Evolutionary conservation across 30 jellyfish, hydroid and myxozoan species (phyloP), one percentile per base, ranked within the genome.

Genomic region (Catostylus mosaicus): DNA sequence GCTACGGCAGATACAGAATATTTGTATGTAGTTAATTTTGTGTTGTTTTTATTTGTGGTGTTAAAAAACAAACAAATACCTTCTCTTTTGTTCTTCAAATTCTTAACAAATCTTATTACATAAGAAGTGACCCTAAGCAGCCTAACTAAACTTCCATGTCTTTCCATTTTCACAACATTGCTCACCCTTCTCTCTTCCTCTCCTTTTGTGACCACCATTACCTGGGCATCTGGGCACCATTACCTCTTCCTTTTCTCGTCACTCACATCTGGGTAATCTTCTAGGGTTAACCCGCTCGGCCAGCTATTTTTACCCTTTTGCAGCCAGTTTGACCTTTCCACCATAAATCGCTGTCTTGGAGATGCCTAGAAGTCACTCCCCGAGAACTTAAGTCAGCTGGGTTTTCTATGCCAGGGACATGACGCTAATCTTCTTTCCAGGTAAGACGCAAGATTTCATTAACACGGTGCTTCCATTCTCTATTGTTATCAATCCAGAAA

Each of bases 401-500:
- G 84, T 81, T 68, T 35, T 67, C 84, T 30, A 45, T 48, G 30
- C 91, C 91, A 34, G 63, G 64, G 20, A 67, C 84, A 67, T 68
- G 91, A 8, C 85, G 77, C 91, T 77, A 81, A 38, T 83, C 74
- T 33, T 75, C 82, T 68, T 84, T 73, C 54, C 30, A 52, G 36
- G 87, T 36, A 18, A 38, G 22, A 29, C 61, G n/a, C 75, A 81
- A 33, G 67, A 67, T 81, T 46, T 81, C 85, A 51, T 72, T 72
- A 26, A 84, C 83, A 40, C 89, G 54, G 35, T 75, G 88, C 91
- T 81, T 81, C 84, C 85, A 81, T 62, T 81, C 91, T 30, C 91
- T 51, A 27, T 51, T 63, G 33, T 79, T 79, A 22, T 45, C 33
- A 37, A 79, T 79, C 90, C 90, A 79, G 70, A 10, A 79, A 60